These are phyloP conservation scores for Eunapius fragilis DNA, from an alignment of 37 sponge, comb jelly and placozoan genomes.

Conservation along the genomic window DNA sequence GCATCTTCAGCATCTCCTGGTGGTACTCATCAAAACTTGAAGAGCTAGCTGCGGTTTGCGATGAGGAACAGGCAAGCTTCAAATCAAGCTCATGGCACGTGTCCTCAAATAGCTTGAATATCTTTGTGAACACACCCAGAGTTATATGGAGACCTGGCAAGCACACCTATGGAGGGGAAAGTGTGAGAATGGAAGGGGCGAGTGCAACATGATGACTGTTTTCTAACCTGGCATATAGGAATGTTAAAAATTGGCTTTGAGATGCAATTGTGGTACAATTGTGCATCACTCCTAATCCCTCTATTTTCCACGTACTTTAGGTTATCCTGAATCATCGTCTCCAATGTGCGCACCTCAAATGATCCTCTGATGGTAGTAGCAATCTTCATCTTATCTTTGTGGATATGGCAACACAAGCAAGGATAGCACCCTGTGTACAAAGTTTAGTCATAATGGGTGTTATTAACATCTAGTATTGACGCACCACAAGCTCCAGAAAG, in stretches of 20 bases:
- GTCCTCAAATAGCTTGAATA: neutral
- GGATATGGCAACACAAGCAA: constrained; percentile 3
- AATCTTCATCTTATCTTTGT: neutral
- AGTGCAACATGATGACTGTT: neutral
- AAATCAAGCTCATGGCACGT: neutral
- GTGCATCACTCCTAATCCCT: neutral
- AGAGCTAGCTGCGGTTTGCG: neutral
- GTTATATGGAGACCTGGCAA: constrained; percentile 4
- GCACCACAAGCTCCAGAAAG: constrained; percentile 30
- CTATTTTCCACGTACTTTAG: neutral
- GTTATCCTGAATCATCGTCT: neutral
- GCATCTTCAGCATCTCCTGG: too few relatives aligned
- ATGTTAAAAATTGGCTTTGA: neutral
- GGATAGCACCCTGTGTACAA: neutral
- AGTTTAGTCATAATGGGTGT: neutral
- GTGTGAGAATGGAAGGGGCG: neutral
- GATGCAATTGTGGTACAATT: neutral
- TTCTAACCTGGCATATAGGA: constrained; percentile 11
- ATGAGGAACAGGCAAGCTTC: too few relatives aligned
- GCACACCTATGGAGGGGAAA: constrained; percentile 1
- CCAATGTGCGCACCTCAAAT: neutral
- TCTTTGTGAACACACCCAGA: neutral
- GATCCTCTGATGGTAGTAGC: neutral
- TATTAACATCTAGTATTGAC: neutral
- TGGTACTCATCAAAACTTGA: neutral